Conservation (phyloP, 2,113 vertebrate genomes). For the Albula glossodonta region DNA sequence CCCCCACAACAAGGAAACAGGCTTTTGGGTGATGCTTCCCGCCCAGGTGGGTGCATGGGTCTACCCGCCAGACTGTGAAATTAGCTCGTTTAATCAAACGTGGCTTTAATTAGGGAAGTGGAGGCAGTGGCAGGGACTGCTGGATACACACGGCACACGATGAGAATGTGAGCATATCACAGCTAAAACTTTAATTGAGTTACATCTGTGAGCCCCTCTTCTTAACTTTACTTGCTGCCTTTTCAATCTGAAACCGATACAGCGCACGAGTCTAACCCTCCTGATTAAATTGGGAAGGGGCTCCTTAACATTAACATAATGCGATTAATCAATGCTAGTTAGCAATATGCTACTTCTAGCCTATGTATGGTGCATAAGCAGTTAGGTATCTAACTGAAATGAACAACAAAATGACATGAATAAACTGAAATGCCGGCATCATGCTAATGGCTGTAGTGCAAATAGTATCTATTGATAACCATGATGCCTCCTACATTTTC, state of each 20-base stretch:
- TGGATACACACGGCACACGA: background rate
- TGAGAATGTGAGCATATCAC: background rate
- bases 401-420: background rate
- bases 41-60: constrained; percentile 2
- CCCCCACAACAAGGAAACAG: background rate
- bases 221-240: constrained; percentile 8
- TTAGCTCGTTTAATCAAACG: constrained; percentile 33
- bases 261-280: background rate
- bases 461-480: background rate
- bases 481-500: background rate
- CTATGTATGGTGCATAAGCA: background rate
- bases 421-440: background rate
- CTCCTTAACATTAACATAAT: background rate
- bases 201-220: background rate
- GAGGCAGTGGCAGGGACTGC: background rate
- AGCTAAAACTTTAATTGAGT: constrained; percentile 18
- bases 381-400: background rate
- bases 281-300: background rate
- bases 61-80: constrained; percentile 34
- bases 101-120: constrained; percentile 27
- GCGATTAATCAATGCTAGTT: background rate
- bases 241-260: background rate
- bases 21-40: constrained; percentile 7
- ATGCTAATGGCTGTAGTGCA: background rate
- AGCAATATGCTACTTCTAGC: background rate